Conservation (phyloP, 2,888 invertebrate genomes). For the Pandemis corylana region DNA sequence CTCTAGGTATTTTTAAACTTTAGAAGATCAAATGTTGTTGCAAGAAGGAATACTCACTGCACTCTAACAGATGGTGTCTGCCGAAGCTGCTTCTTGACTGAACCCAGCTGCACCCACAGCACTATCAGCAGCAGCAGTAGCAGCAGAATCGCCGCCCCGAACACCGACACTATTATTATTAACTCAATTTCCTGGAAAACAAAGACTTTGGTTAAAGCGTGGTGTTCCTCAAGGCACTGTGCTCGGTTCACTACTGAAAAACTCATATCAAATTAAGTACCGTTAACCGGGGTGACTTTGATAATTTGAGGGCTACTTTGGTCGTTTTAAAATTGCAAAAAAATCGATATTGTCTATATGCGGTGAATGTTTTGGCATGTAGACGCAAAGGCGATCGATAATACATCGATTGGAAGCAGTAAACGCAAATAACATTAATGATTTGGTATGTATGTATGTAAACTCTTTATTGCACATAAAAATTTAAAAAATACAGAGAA, state of each 20-base stretch:
- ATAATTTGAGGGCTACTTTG: too few species aligned
- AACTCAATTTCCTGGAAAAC: slow-evolving; percentile 62
- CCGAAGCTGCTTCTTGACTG: slow-evolving; percentile 58
- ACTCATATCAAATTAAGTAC: background rate
- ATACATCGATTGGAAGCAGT: too few species aligned
- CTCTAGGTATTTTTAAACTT: too few species aligned
- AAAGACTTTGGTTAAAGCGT: background rate
- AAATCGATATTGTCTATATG: too few species aligned
- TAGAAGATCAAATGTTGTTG: background rate
- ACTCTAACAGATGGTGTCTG: slow-evolving; percentile 71
- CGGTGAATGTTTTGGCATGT: too few species aligned
- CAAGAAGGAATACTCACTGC: slow-evolving; percentile 68
- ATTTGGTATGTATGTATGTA: too few species aligned
- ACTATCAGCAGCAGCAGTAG: slow-evolving; percentile 61
- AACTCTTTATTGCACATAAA: too few species aligned
- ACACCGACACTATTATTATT: slow-evolving; percentile 68
- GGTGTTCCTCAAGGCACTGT: background rate
- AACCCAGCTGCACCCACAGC: slow-evolving; percentile 60
- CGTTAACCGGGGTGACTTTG: too few species aligned
- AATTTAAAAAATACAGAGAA: too few species aligned
- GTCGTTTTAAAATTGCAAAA: too few species aligned
- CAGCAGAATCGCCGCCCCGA: slow-evolving; percentile 62
- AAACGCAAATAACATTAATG: too few species aligned
- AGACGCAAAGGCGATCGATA: too few species aligned
- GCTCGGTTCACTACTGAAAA: background rate